Evolutionary conservation across 2,797 vertebrate species (phyloP).

Genomic region (Dallia pectoralis): DNA sequence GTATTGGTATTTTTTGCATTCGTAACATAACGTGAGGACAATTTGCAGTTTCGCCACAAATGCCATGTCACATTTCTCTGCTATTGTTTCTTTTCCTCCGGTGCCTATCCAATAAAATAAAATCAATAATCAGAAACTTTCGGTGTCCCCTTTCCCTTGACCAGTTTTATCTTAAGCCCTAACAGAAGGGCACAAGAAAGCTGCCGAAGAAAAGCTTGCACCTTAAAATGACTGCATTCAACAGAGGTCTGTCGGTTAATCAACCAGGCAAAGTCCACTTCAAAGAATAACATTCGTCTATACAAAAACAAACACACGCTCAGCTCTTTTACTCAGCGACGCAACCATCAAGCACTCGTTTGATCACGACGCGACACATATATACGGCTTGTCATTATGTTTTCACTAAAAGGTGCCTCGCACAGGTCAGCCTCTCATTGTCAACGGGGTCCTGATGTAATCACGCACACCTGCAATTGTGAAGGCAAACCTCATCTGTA

Average conservation of each 20-base stretch:
- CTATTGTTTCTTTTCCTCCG: constrained; percentile 33
- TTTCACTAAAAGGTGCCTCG: constrained; percentile 57
- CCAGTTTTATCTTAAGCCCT: constrained; percentile 46
- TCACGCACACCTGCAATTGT: constrained; percentile 71
- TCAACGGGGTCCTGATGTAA: constrained; percentile 72
- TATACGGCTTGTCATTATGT: constrained; percentile 62
- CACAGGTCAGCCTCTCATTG: constrained; percentile 57
- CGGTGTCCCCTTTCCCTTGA: constrained; percentile 28
- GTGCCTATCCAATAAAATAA: background rate
- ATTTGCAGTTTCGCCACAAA: constrained; percentile 32
- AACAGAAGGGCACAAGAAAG: constrained; percentile 53
- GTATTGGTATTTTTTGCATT: background rate
- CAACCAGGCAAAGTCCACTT: constrained; percentile 42
- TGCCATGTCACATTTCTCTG: constrained; percentile 12
- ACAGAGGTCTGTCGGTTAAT: constrained; percentile 66
- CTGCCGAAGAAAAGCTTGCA: constrained; percentile 48
- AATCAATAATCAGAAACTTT: constrained; percentile 17
- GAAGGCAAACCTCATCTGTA: constrained; percentile 50
- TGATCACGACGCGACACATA: constrained; percentile 65
- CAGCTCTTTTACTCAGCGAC: constrained; percentile 65
- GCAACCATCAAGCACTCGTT: constrained; percentile 72
- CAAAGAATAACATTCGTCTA: no score
- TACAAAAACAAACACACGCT: constrained; percentile 64
- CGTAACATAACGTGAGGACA: background rate
- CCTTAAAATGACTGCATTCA: background rate